These are phyloP conservation scores for Ischnura elegans DNA, from an alignment of 2,888 invertebrate genomes.

Conservation along the genomic window DNA sequence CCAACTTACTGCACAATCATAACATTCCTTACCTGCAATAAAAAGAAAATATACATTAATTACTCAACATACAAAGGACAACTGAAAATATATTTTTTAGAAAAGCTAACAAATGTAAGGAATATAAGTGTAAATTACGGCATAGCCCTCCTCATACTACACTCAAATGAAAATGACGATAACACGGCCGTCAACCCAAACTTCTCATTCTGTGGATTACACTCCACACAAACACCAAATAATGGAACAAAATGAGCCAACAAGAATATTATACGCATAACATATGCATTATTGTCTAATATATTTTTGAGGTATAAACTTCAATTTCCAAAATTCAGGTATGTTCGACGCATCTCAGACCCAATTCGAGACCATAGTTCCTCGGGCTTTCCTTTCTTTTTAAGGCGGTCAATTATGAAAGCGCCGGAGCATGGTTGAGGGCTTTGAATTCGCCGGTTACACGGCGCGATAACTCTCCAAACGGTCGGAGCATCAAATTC, in stretches of 20 bases:
- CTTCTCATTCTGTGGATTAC: too few relatives aligned
- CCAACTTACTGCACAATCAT: background rate
- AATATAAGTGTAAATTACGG: background rate
- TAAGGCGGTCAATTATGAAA: slow-evolving; percentile 9
- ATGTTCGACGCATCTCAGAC: background rate
- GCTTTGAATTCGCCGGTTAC: background rate
- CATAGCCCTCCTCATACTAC: too few relatives aligned
- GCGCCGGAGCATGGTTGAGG: background rate
- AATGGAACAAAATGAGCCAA: too few relatives aligned
- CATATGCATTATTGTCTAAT: too few relatives aligned
- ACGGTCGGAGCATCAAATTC: background rate
- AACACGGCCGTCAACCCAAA: too few relatives aligned
- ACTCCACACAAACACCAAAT: too few relatives aligned
- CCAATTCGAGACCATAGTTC: background rate
- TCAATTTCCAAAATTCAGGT: background rate
- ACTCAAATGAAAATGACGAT: too few relatives aligned
- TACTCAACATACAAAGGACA: background rate
- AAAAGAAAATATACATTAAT: background rate
- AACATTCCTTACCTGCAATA: background rate
- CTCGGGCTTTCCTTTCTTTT: background rate
- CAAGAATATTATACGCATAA: too few relatives aligned
- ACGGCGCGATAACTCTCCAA: slow-evolving; percentile 22
- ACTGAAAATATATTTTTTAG: background rate
- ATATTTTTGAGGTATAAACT: too few relatives aligned
- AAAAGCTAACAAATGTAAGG: background rate